phyloP scores from a whole-genome alignment of 2,797 vertebrate species.

The Notoglanidium macrostoma region DNA sequence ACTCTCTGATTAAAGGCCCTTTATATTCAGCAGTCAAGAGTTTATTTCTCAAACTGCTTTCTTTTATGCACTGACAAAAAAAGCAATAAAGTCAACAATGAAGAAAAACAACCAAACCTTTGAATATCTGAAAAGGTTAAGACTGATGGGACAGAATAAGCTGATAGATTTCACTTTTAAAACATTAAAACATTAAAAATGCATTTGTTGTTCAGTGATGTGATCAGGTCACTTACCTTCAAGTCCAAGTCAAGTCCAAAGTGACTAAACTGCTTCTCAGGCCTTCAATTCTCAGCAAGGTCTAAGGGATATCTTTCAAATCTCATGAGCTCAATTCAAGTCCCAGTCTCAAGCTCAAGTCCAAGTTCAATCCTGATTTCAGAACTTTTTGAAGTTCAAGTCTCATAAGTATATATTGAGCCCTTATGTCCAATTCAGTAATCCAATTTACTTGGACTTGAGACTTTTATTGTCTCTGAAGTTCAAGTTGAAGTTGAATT shows the following conservation, averaged over 20 bases:
- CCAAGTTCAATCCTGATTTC: background rate
- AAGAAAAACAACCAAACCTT: background rate
- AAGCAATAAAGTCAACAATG: background rate
- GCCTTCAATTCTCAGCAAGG: background rate
- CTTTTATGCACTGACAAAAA: background rate
- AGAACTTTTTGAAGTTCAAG: background rate
- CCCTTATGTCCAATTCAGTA: background rate
- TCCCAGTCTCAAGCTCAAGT: background rate
- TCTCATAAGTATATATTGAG: background rate
- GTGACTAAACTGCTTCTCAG: background rate
- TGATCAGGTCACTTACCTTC: background rate
- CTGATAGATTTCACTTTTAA: background rate
- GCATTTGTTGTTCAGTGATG: background rate
- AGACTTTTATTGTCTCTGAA: background rate
- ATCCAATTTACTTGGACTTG: background rate
- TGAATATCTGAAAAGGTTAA: background rate
- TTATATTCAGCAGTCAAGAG: background rate
- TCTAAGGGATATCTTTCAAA: background rate
- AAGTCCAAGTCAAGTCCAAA: background rate
- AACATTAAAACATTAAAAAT: background rate
- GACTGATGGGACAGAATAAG: background rate
- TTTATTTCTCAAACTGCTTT: background rate
- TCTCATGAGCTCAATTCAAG: background rate
- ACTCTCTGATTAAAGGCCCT: background rate
- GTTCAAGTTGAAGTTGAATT: background rate